phyloP scores from a whole-genome alignment of 2,797 vertebrate species.

The Eleutherodactylus coqui region DNA sequence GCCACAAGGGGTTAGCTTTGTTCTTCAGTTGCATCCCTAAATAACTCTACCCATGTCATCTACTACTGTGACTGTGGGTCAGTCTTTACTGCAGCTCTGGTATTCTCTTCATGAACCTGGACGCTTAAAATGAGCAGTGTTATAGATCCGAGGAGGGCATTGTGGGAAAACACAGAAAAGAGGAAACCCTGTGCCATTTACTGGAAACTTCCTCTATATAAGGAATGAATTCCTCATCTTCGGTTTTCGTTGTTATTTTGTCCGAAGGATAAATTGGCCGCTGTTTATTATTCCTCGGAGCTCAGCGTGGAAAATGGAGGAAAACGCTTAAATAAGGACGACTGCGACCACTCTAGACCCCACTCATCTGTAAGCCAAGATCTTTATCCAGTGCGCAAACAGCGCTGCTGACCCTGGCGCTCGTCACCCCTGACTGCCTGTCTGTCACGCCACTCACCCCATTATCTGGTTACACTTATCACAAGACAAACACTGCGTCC shows the following conservation, averaged over 20 bases:
- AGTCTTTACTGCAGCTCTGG: too few relatives aligned
- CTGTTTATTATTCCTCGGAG: slow-evolving; percentile 44
- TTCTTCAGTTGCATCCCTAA: too few relatives aligned
- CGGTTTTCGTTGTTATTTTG: background rate
- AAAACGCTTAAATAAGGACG: background rate
- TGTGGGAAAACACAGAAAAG: too few relatives aligned
- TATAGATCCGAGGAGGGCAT: too few relatives aligned
- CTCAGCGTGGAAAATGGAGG: background rate
- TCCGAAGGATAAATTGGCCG: background rate
- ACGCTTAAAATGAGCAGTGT: too few relatives aligned
- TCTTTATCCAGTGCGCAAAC: slow-evolving; percentile 29
- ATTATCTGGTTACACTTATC: background rate
- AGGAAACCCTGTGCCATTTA: background rate
- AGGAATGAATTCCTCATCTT: background rate
- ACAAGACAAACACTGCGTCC: background rate
- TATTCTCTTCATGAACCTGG: too few relatives aligned
- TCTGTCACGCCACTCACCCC: background rate
- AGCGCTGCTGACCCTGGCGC: background rate
- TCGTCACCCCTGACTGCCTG: background rate
- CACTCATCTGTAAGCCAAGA: slow-evolving; percentile 14
- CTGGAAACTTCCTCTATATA: background rate
- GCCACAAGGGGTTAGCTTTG: too few relatives aligned
- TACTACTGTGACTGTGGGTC: too few relatives aligned
- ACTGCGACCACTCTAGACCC: background rate
- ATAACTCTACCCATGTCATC: too few relatives aligned